These are phyloP conservation scores for Neotragus moschatus DNA, from an alignment of 2,113 vertebrate genomes.

Conservation along the genomic window DNA sequence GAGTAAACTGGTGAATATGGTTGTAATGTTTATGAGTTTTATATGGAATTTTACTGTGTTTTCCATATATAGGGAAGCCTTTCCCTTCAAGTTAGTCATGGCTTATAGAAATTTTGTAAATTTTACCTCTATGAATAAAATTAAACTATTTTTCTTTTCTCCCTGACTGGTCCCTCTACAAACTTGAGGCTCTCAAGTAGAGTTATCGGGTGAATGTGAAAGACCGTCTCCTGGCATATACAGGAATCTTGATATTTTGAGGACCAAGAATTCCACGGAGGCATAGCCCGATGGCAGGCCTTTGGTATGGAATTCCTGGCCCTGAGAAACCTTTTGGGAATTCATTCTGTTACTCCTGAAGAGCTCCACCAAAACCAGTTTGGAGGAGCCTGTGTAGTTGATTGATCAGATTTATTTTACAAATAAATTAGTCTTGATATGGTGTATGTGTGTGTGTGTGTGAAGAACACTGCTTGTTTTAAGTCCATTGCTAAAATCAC, in stretches of 20 bases:
- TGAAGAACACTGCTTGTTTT: neutral
- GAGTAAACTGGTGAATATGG: neutral
- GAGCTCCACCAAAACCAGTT: neutral
- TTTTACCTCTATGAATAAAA: neutral
- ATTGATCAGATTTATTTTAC: neutral
- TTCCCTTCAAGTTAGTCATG: neutral
- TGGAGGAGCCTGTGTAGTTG: neutral
- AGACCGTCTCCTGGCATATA: neutral
- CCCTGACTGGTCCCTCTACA: neutral
- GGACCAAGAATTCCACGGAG: neutral
- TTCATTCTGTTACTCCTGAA: neutral
- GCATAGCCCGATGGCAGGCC: rapidly evolving
- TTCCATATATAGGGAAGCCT: neutral
- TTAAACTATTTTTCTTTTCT: neutral
- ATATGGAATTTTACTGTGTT: neutral
- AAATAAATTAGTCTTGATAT: neutral
- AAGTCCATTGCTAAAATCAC: neutral
- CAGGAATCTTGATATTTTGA: neutral
- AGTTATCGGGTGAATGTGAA: neutral
- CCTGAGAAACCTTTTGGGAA: neutral
- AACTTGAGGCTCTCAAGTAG: neutral
- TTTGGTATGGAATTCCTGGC: neutral
- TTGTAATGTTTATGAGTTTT: neutral
- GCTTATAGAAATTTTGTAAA: neutral
- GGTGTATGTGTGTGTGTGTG: neutral